A percentile compares a stretch with the other conserved stretches of the same genome.
phyloP scores from a whole-genome alignment of 2,888 invertebrate species.

The Hipparchia sbordonii region DNA sequence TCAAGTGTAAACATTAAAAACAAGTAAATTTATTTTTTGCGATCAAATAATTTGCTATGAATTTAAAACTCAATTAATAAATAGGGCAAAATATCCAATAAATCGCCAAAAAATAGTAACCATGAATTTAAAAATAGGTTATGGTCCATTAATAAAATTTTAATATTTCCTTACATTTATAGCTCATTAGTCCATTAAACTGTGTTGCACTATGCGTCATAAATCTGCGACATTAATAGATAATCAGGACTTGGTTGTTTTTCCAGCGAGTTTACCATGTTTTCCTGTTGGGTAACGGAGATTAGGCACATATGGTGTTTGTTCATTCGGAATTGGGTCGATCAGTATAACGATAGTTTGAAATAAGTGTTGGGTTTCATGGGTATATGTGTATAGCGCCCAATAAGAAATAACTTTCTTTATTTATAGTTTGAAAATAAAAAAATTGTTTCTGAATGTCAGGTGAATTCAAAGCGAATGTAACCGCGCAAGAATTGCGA shows the following conservation, averaged over 20 bases:
- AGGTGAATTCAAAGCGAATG: too few species aligned
- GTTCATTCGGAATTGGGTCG: slow-evolving; percentile 33
- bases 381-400: neutral
- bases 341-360: slow-evolving; percentile 2
- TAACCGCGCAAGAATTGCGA: too few species aligned
- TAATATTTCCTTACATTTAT: slow-evolving; percentile 33
- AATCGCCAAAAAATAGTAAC: neutral
- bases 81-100: neutral
- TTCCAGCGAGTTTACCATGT: slow-evolving; percentile 41
- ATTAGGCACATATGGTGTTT: slow-evolving; percentile 38
- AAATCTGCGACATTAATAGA: slow-evolving; percentile 45
- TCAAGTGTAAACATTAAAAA: too few species aligned
- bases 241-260: slow-evolving; percentile 48
- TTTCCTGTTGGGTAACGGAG: slow-evolving; percentile 36
- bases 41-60: neutral
- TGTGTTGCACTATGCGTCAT: slow-evolving; percentile 18
- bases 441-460: too few species aligned
- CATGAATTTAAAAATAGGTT: neutral
- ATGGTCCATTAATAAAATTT: neutral
- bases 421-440: neutral
- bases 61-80: neutral
- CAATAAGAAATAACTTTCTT: neutral
- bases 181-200: slow-evolving; percentile 31
- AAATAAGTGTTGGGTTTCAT: slow-evolving; percentile 9
- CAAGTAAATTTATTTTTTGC: neutral